A percentile compares a stretch with the other conserved stretches of the same genome.
Evolutionary conservation across 37 sponge, comb jelly and placozoan genomes (phyloP).

Genomic region (Chondrosia reniformis): DNA sequence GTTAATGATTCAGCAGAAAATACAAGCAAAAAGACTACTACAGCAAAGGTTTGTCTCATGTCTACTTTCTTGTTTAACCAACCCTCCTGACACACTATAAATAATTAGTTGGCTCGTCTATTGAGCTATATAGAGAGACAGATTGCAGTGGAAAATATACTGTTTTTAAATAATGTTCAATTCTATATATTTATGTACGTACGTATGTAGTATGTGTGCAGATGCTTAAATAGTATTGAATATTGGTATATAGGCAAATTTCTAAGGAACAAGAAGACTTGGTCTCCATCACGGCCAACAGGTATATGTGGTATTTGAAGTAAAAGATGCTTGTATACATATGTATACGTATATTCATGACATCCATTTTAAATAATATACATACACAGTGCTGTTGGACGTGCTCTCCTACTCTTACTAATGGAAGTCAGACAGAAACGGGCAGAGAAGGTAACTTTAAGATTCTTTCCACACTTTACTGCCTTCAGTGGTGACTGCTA

Average conservation of each 20-base stretch:
- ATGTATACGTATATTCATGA: background rate
- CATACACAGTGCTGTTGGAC: slow-evolving; percentile 1
- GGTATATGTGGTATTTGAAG: no score
- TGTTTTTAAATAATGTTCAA: no score
- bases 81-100: no score
- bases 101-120: no score
- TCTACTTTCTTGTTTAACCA: no score
- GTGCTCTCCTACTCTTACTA: background rate
- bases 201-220: background rate
- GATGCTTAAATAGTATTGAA: background rate
- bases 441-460: background rate
- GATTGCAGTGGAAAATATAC: no score
- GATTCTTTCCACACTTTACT: background rate
- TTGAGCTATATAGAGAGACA: no score
- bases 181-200: background rate
- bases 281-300: no score
- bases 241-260: background rate
- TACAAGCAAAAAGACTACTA: background rate
- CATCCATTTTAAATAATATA: background rate
- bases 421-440: slow-evolving; percentile 7
- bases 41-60: background rate
- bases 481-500: no score
- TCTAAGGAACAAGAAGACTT: no score
- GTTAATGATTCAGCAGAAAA: background rate
- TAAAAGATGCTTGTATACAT: background rate